Conservation (phyloP, 2,888 invertebrate species). For the Lasioglossum calceatum region DNA sequence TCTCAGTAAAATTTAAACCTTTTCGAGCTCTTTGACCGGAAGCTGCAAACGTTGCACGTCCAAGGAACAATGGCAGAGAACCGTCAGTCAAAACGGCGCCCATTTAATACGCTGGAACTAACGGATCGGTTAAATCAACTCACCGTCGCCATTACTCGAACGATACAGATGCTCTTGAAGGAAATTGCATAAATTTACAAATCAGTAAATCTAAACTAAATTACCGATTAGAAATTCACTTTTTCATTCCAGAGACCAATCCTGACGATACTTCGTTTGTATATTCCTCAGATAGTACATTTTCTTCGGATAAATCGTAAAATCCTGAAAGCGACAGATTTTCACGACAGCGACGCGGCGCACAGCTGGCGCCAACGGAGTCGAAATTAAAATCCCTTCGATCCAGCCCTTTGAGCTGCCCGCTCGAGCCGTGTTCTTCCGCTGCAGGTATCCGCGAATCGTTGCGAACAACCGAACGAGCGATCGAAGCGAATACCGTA, state of each 20-base stretch:
- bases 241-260: not conserved
- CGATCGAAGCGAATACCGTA: slow-evolving; percentile 19
- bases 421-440: not conserved
- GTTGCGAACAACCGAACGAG: not conserved
- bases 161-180: not conserved
- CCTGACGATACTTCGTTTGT: not conserved
- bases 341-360: not conserved
- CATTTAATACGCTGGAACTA: not conserved
- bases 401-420: not conserved
- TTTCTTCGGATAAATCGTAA: not conserved
- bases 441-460: not conserved
- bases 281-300: not conserved
- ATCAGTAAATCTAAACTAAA: not conserved
- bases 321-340: not conserved
- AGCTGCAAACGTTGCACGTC: not conserved
- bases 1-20: not conserved
- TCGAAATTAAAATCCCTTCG: not conserved
- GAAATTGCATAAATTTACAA: not conserved
- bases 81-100: not conserved
- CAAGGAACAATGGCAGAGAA: not conserved
- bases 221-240: not conserved
- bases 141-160: not conserved
- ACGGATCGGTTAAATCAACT: not conserved
- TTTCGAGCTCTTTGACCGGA: slow-evolving; percentile 2
- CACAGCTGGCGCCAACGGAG: not conserved